Conservation (phyloP, 2,797 vertebrate species). For the Vireo griseus region DNA sequence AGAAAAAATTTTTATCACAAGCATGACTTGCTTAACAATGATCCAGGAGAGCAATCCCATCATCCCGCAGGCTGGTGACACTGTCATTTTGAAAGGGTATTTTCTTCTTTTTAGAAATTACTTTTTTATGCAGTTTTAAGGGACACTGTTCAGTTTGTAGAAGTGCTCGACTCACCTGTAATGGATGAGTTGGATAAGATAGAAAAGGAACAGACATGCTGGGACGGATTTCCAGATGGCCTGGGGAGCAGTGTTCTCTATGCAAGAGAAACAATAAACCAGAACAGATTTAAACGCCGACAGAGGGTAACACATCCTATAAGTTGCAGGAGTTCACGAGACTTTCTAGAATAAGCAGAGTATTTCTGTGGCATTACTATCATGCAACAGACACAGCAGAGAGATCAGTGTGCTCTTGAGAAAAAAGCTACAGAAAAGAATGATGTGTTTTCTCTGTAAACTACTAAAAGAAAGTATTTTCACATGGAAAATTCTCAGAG, state of each 20-base stretch:
- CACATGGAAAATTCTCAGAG: neutral
- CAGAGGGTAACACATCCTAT: neutral
- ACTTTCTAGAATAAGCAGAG: neutral
- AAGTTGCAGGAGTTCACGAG: neutral
- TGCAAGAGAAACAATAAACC: neutral
- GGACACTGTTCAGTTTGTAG: neutral
- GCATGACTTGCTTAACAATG: neutral
- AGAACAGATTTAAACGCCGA: neutral
- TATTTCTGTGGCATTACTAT: neutral
- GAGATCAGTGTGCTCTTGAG: neutral
- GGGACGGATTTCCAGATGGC: conserved; percentile 90
- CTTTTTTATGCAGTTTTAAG: neutral
- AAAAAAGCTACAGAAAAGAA: neutral
- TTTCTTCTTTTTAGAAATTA: neutral
- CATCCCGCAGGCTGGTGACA: neutral
- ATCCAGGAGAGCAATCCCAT: neutral
- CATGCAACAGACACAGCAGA: neutral
- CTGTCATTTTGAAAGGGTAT: neutral
- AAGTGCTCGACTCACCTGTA: conserved; percentile 79
- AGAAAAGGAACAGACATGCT: conserved; percentile 96
- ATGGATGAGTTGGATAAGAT: conserved; percentile 94
- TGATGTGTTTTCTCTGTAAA: neutral
- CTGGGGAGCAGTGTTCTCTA: conserved; percentile 93
- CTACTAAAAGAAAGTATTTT: neutral
- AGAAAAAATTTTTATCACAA: neutral